phyloP scores from a whole-genome alignment of 2,888 invertebrate genomes.

The Harpagoxenus sublaevis region DNA sequence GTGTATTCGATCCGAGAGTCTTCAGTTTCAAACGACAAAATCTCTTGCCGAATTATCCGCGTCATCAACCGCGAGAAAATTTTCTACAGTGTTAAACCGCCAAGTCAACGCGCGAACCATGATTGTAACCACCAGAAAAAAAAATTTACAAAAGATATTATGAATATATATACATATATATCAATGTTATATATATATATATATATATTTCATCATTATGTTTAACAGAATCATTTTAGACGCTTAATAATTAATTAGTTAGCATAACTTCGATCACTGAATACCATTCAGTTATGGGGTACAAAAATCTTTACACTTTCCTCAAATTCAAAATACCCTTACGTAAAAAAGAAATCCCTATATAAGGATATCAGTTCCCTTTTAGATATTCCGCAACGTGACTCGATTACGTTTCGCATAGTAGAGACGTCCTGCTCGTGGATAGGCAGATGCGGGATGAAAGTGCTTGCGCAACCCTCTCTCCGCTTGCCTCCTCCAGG shows the following conservation, averaged over 20 bases:
- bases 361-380: neutral
- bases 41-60: constrained; percentile 44
- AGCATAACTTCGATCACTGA: neutral
- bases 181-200: neutral
- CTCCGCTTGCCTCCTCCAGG: constrained; percentile 43
- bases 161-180: neutral
- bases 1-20: constrained; percentile 29
- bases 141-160: neutral
- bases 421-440: constrained; percentile 26
- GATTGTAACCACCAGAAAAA: neutral
- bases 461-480: constrained; percentile 46
- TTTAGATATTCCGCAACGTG: neutral
- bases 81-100: constrained; percentile 41
- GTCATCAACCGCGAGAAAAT: constrained; percentile 38
- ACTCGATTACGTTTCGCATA: constrained; percentile 7
- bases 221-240: neutral
- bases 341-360: neutral
- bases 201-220: neutral
- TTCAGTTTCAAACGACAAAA: constrained; percentile 34
- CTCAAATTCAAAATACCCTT: neutral
- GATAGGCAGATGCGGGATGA: constrained; percentile 65
- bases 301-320: neutral
- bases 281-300: neutral
- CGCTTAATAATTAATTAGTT: neutral
- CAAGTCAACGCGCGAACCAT: neutral